Percentiles rank a stretch among this genome's conserved stretches.
Evolutionary conservation across 2,797 vertebrate genomes (phyloP).

Genomic region (Pseudopleuronectes americanus): DNA sequence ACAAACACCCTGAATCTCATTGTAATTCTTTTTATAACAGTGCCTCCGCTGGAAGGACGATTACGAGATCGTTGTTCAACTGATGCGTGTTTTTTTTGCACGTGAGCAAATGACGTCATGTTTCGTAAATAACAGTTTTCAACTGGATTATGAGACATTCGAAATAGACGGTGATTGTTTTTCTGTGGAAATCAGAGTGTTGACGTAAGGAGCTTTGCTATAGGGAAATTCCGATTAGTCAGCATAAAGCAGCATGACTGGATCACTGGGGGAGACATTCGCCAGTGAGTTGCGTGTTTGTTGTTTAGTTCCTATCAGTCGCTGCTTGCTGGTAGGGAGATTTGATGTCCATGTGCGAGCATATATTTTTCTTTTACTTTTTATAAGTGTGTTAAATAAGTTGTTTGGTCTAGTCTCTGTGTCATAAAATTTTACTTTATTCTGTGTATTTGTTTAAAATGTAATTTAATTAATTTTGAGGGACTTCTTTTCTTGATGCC

Average conservation of each 20-base stretch:
- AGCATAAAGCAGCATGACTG: constrained; percentile 57
- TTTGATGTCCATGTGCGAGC: neutral
- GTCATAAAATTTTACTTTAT: neutral
- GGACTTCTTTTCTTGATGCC: neutral
- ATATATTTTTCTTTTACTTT: neutral
- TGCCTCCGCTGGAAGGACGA: neutral
- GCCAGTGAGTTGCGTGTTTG: constrained; percentile 19
- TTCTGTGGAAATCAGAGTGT: constrained; percentile 60
- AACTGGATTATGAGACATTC: neutral
- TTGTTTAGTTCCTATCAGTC: constrained; percentile 5
- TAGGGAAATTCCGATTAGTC: constrained; percentile 85
- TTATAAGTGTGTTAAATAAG: neutral
- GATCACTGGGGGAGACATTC: constrained; percentile 19
- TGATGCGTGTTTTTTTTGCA: neutral
- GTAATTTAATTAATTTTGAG: neutral
- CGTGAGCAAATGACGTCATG: constrained; percentile 17
- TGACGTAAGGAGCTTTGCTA: constrained; percentile 55
- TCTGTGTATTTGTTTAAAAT: neutral
- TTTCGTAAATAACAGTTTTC: neutral
- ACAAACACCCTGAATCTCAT: neutral
- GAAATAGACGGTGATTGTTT: constrained; percentile 9
- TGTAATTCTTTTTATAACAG: neutral
- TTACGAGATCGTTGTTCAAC: neutral
- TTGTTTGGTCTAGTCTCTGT: neutral
- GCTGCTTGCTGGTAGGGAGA: neutral